Evolutionary conservation across 2,797 vertebrate species (phyloP), one percentile per base, ranked within the genome.

Genomic region (Crocidura indochinensis): DNA sequence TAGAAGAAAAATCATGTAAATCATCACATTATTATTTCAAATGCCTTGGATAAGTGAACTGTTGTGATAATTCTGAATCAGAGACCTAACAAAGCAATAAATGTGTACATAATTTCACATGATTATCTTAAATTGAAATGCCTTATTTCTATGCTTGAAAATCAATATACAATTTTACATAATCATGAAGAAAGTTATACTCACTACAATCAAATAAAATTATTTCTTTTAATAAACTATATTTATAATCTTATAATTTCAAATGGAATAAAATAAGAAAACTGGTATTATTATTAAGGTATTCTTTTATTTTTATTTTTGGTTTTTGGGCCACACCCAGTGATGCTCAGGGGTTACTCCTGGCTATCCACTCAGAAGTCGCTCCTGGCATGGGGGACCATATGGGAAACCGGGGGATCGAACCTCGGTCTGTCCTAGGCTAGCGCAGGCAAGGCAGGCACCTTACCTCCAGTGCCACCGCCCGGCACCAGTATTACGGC

Each of bases 61-160:
- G 68, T 9, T n/a, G 11, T 86, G 29, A 3, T 62, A 77, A 3
- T n/a, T 46, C 10, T 62, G 78, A 92, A 91, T 84, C 7, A 53
- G 71, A 86, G 10, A 19, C 26, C 68, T 3, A 87, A n/a, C 5
- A 80, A 84, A 77, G 47, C 17, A 80, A 77, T 76, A 64, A 84
- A 69, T 76, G 8, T 80, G 90, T 56, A 78, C 15, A 88, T 22
- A 79, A 31, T 31, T 86, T 3, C 22, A 79, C 2, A 53, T 68
- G 6, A 72, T 76, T 76, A 79, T 31, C 92, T 88, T 51, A 88
- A 93, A 79, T 69, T 11, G 4, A 51, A 91, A 75, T 49, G 38
- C 65, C 8, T 72, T 0, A 79, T 67, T 75, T 67, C 20, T 51
- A n/a, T 88, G 8, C 20, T 47, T 87, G 38, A 38, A 26, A 84